Conservation (phyloP, 2,888 invertebrate species). For the Caenorhabditis doughertyi region DNA sequence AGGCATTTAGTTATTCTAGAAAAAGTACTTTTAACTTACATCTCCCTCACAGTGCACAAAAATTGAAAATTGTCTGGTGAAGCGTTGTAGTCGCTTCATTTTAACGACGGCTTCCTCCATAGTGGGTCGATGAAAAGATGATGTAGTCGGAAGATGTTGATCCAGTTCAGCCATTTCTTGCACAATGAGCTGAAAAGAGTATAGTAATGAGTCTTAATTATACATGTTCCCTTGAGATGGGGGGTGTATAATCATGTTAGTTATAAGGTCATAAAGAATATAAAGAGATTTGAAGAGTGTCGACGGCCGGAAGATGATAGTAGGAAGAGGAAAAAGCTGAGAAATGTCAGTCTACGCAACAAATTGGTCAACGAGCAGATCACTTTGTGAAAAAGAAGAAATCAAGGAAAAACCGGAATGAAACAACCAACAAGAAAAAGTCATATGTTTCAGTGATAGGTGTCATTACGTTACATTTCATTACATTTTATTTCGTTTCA, state of each 20-base stretch:
- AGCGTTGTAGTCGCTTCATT: constrained; percentile 50
- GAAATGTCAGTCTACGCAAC: constrained; percentile 49
- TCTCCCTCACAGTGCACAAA: constrained; percentile 57
- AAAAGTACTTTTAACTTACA: constrained; percentile 5
- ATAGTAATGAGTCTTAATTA: constrained; percentile 37
- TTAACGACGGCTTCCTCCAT: constrained; percentile 48
- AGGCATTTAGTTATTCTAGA: too few species aligned
- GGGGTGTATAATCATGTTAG: constrained; percentile 48
- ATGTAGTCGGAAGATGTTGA: constrained; percentile 59
- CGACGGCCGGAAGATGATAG: constrained; percentile 17
- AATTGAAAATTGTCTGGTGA: constrained; percentile 61
- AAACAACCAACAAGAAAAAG: constrained; percentile 34
- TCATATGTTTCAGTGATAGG: constrained; percentile 53
- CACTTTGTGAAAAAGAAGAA: constrained; percentile 17
- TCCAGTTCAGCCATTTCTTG: constrained; percentile 56
- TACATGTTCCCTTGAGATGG: constrained; percentile 23
- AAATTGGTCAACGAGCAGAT: constrained; percentile 52
- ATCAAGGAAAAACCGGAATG: constrained; percentile 48
- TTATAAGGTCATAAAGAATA: constrained; percentile 13
- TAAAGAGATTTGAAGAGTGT: constrained; percentile 9
- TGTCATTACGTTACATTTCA: constrained; percentile 19
- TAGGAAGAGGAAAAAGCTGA: constrained; percentile 24
- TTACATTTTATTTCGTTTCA: constrained; percentile 7
- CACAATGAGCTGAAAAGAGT: constrained; percentile 41
- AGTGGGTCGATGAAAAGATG: constrained; percentile 32